These are phyloP conservation scores for Cavia aperea DNA, from an alignment of 2,113 vertebrate species.

Conservation along the genomic window DNA sequence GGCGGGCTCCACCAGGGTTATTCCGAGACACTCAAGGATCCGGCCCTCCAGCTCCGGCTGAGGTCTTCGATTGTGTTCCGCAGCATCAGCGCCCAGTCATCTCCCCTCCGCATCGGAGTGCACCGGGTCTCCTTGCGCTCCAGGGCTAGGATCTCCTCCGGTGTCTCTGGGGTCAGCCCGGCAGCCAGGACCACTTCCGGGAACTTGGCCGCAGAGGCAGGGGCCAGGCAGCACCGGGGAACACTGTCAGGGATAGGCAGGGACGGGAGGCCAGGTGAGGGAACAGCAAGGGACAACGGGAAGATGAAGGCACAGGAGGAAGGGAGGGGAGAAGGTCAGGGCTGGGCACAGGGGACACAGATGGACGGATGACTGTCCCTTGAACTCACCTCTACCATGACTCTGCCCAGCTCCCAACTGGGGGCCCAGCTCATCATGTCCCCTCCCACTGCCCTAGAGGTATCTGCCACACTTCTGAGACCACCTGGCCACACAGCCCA, in stretches of 20 bases:
- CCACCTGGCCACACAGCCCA: background rate
- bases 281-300: fast-evolving
- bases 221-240: conserved; percentile 84
- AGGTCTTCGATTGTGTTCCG: conserved; percentile 60
- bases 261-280: background rate
- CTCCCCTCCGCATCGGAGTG: conserved; percentile 72
- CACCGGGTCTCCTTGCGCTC: conserved; percentile 77
- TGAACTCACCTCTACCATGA: background rate
- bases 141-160: conserved; percentile 76
- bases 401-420: background rate
- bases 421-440: background rate
- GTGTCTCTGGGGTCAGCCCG: conserved; percentile 78
- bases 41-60: background rate
- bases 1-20: background rate
- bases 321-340: background rate
- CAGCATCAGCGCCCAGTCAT: conserved; percentile 81
- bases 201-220: conserved; percentile 92
- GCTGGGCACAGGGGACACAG: background rate
- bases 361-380: background rate
- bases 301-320: background rate
- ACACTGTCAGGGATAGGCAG: background rate
- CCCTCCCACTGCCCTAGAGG: background rate
- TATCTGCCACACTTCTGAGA: background rate
- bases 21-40: fast-evolving
- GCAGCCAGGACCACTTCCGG: conserved; percentile 79